phyloP scores from a whole-genome alignment of 2,888 invertebrate genomes.

The Pyrochroa serraticornis region DNA sequence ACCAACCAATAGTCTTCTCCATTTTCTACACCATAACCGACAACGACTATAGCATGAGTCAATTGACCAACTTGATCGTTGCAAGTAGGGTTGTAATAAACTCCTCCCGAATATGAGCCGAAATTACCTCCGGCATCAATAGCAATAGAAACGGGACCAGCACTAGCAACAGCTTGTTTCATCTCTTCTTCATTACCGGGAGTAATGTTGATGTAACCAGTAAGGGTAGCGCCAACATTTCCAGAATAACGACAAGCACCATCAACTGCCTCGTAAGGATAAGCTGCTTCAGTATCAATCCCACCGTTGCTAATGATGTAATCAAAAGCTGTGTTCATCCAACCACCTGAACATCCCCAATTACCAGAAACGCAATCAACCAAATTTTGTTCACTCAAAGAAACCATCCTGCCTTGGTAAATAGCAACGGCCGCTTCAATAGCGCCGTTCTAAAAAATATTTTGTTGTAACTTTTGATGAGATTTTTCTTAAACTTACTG shows the following conservation, averaged over 20 bases:
- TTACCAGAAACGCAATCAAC: slow-evolving; percentile 2
- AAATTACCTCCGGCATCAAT: slow-evolving; percentile 85
- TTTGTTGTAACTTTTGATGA: too few species aligned
- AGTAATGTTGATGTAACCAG: slow-evolving; percentile 72
- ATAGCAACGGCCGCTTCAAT: too few species aligned
- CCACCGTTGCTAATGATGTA: slow-evolving; percentile 1
- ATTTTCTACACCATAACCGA: slow-evolving; percentile 71
- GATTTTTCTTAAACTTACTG: too few species aligned
- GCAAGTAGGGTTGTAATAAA: slow-evolving; percentile 79
- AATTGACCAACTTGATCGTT: slow-evolving; percentile 55
- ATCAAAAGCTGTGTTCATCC: slow-evolving; percentile 1
- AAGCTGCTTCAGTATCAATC: slow-evolving; percentile 45
- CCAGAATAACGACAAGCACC: slow-evolving; percentile 24
- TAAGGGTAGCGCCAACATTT: slow-evolving; percentile 40
- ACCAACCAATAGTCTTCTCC: slow-evolving; percentile 69
- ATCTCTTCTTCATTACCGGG: slow-evolving; percentile 74
- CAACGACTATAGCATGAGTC: slow-evolving; percentile 81
- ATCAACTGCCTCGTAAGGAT: slow-evolving; percentile 58
- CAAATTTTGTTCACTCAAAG: slow-evolving; percentile 11
- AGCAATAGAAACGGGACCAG: slow-evolving; percentile 84
- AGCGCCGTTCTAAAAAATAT: too few species aligned
- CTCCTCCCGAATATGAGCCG: slow-evolving; percentile 78
- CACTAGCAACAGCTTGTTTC: slow-evolving; percentile 78
- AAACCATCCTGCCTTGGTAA: too few species aligned
- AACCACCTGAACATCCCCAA: slow-evolving; percentile 5